phyloP scores from a whole-genome alignment of 2,797 vertebrate species.

The Enteromius fasciolatus region DNA sequence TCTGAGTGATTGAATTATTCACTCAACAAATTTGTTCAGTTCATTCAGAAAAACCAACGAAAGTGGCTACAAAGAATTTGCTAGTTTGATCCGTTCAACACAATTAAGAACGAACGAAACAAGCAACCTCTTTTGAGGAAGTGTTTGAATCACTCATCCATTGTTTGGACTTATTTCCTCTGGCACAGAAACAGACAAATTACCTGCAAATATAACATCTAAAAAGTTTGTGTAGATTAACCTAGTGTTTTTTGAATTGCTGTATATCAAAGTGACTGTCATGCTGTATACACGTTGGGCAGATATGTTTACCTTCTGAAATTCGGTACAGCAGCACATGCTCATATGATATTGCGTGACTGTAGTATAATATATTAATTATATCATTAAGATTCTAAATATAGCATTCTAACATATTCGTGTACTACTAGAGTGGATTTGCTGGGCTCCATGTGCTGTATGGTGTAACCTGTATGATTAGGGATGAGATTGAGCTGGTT shows the following conservation, averaged over 20 bases:
- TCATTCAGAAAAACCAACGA: neutral
- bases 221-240: neutral
- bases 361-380: neutral
- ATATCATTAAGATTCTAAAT: neutral
- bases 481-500: conserved; percentile 18
- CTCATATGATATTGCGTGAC: neutral
- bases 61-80: neutral
- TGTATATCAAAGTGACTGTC: neutral
- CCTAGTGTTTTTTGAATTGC: neutral
- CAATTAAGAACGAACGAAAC: neutral
- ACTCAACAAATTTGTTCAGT: neutral
- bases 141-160: neutral
- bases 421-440: neutral
- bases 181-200: neutral
- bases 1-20: neutral
- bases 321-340: neutral
- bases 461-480: conserved; percentile 6
- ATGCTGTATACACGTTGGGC: neutral
- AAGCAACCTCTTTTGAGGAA: too few species aligned
- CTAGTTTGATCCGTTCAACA: neutral
- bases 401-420: neutral
- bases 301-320: neutral
- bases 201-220: neutral
- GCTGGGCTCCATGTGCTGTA: neutral
- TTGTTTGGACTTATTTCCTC: neutral